Evolutionary conservation across 2,113 vertebrate species (phyloP), one percentile per base, ranked within the genome.

Genomic region (Diadophis punctatus): DNA sequence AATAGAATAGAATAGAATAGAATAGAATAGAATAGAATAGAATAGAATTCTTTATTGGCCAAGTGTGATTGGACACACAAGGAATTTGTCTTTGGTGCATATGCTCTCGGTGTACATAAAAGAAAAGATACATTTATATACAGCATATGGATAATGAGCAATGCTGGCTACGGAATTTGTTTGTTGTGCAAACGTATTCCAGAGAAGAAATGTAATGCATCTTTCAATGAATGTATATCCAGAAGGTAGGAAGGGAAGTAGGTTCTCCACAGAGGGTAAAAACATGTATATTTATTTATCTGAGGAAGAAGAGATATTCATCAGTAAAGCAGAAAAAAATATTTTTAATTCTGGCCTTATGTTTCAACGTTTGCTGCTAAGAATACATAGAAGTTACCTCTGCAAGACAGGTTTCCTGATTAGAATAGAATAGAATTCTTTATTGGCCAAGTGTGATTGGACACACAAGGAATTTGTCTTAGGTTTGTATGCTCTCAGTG

Each of bases 261-360:
- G n/a, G 22, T 18, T 51, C 52, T 11, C 25, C 34, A 43, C 4
- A 27, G 20, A 52, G 34, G 3, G 46, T 2, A 5, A 63, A 53
- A 53, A 27, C 23, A 39, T 12, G 14, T 23, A 39, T 43, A 18
- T 48, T 60, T 43, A 18, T 48, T 60, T 48, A 27, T 23, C 11
- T 30, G 14, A 10, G 12, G 39, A 23, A 23, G 87, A 43, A 25
- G 34, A 56, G 6, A 53, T 23, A 43, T 34, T 34, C 58, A 25
- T 52, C 51, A 53, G 51, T 16, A 80, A 68, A 27, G 4, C 3
- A 46, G 34, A 12, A 58, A 3, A 63, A 53, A 0, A 0, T 6
- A 1, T 3, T 52, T 68, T 52, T n/a, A 27, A 39, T 86, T 48
- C 14, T 43, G 53, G 53, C 74, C 74, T 43, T 8, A 39, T 39